These are phyloP conservation scores for Anabacerthia variegaticeps DNA, from an alignment of 2,797 vertebrate genomes.

Conservation along the genomic window DNA sequence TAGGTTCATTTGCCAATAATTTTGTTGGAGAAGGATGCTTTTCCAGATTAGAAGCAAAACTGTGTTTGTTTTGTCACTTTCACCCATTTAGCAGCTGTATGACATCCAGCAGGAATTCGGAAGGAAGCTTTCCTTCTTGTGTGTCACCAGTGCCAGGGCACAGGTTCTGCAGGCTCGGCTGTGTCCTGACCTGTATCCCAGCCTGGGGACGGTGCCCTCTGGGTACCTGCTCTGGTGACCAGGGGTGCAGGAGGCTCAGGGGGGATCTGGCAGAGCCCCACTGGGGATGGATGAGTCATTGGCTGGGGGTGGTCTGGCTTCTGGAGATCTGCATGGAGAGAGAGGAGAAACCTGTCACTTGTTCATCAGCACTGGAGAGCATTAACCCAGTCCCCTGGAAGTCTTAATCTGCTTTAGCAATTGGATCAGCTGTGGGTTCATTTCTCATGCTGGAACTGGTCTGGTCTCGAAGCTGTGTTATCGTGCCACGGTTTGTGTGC, in stretches of 20 bases:
- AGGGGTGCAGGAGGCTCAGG: rapidly evolving
- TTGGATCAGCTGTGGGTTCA: background rate
- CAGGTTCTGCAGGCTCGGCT: background rate
- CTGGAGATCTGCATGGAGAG: background rate
- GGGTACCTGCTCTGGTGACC: background rate
- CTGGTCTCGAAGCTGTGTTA: background rate
- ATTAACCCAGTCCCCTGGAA: background rate
- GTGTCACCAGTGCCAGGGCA: rapidly evolving
- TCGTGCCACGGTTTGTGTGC: background rate
- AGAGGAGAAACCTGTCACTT: background rate
- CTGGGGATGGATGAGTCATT: rapidly evolving
- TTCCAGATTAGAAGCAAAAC: slow-evolving; percentile 23
- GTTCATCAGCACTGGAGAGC: background rate
- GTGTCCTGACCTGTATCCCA: background rate
- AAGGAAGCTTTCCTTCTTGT: background rate
- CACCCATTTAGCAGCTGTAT: background rate
- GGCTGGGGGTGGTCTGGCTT: background rate
- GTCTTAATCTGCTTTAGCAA: background rate
- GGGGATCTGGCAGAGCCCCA: background rate
- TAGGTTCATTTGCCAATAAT: background rate
- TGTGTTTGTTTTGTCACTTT: slow-evolving; percentile 20
- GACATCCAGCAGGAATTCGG: background rate
- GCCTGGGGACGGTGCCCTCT: background rate
- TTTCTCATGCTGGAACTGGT: background rate
- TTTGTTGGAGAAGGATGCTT: background rate